A percentile compares a stretch with the other conserved stretches of the same genome.
phyloP scores from a whole-genome alignment of 2,113 vertebrate genomes.

The Gila orcuttii region DNA sequence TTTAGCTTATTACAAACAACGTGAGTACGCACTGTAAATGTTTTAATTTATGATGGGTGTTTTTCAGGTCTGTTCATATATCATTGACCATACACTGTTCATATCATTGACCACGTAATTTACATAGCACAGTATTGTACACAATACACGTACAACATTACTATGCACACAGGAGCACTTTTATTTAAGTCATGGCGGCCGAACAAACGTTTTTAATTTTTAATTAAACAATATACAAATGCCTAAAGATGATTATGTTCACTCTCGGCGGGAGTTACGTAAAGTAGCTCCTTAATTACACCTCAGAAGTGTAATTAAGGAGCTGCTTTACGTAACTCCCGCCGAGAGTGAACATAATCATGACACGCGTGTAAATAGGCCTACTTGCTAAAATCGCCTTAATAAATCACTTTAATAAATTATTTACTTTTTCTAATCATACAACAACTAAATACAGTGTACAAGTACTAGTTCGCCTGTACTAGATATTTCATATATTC shows the following conservation, averaged over 20 bases:
- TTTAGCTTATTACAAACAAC: background rate
- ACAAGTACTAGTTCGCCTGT: background rate
- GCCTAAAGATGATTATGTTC: background rate
- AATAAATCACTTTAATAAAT: background rate
- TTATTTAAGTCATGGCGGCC: too few relatives aligned
- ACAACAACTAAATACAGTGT: background rate
- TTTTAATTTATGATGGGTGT: background rate
- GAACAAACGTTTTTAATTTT: background rate
- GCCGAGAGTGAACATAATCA: too few relatives aligned
- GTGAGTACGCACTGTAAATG: background rate
- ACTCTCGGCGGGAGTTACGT: too few relatives aligned
- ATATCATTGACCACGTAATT: conserved; percentile 1
- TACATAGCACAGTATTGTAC: background rate
- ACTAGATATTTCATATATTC: background rate
- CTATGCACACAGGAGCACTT: too few relatives aligned
- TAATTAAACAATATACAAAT: background rate
- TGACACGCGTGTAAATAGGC: too few relatives aligned
- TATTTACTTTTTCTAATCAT: background rate
- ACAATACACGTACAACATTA: background rate
- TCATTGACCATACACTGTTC: background rate
- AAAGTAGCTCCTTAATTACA: too few relatives aligned
- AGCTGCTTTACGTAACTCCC: too few relatives aligned
- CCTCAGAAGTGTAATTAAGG: too few relatives aligned
- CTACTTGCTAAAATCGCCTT: too few relatives aligned
- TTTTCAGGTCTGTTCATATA: background rate